phyloP scores from a whole-genome alignment of 2,888 invertebrate genomes.

The Drosophila kokeensis region DNA sequence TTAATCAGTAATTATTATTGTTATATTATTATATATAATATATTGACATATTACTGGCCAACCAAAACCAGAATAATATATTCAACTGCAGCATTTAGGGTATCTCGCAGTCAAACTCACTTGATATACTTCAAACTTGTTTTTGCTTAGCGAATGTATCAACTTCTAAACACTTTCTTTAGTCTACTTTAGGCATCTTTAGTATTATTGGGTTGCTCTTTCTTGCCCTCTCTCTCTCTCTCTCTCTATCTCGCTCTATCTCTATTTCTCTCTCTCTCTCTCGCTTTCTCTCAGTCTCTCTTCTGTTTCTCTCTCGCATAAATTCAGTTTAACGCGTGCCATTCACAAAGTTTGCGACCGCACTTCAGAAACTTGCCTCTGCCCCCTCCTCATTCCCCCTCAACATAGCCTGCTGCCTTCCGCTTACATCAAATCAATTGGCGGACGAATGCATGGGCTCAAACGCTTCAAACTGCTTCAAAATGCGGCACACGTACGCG shows the following conservation, averaged over 20 bases:
- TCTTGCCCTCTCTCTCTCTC: slow-evolving; percentile 10
- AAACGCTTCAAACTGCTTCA: slow-evolving; percentile 12
- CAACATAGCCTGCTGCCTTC: slow-evolving; percentile 28
- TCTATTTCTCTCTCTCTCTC: not conserved
- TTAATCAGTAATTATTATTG: not conserved
- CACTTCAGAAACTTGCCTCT: slow-evolving; percentile 52
- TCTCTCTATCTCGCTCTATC: not conserved
- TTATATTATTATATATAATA: not conserved
- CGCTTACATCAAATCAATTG: slow-evolving; percentile 72
- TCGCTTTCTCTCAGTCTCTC: not conserved
- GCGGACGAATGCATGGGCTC: slow-evolving; percentile 33
- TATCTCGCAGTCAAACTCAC: not conserved
- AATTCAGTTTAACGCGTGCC: slow-evolving; percentile 66
- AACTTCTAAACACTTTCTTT: not conserved
- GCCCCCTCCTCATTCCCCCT: not conserved
- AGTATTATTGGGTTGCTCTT: slow-evolving; percentile 9
- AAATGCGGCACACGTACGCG: slow-evolving; percentile 74
- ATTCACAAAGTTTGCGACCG: slow-evolving; percentile 60
- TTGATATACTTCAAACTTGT: not conserved
- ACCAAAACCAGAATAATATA: not conserved
- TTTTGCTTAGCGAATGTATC: not conserved
- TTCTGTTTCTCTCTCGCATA: slow-evolving; percentile 32
- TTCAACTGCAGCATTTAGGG: not conserved
- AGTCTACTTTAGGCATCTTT: slow-evolving; percentile 29
- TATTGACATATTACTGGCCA: not conserved